phyloP scores from a whole-genome alignment of 1,140 invertebrate species.

The Drosophila hydei region DNA sequence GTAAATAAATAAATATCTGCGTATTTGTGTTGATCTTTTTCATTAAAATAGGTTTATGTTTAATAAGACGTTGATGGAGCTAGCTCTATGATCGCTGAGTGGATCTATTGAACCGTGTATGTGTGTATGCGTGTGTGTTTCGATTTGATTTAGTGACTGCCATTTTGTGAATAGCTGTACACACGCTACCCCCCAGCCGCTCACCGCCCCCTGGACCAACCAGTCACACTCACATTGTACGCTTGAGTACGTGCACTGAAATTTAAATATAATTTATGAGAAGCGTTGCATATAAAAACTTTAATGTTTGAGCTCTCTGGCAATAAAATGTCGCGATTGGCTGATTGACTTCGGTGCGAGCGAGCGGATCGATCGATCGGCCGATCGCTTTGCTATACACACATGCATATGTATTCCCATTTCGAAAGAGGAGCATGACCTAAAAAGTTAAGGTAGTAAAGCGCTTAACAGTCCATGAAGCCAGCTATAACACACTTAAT shows the following conservation, averaged over 20 bases:
- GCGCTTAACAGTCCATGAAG: constrained; percentile 15
- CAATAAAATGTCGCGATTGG: constrained; percentile 79
- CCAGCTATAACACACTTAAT: constrained; percentile 20
- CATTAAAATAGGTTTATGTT: constrained; percentile 70
- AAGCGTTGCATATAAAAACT: constrained; percentile 57
- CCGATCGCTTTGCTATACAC: constrained; percentile 34
- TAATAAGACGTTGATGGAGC: constrained; percentile 64
- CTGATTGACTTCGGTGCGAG: constrained; percentile 53
- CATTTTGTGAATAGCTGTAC: constrained; percentile 60
- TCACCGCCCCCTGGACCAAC: not conserved
- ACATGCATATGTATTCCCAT: constrained; percentile 50
- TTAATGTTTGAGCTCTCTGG: constrained; percentile 35
- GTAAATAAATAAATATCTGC: constrained; percentile 31
- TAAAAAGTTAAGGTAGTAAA: constrained; percentile 49
- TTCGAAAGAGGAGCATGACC: constrained; percentile 65
- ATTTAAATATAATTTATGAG: constrained; percentile 82
- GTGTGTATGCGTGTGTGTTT: constrained; percentile 16
- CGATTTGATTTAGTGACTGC: constrained; percentile 78
- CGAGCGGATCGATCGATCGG: constrained; percentile 26
- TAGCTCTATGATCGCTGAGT: constrained; percentile 21
- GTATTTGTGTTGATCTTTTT: constrained; percentile 54
- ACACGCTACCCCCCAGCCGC: not conserved
- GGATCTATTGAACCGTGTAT: constrained; percentile 39
- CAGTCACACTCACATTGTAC: constrained; percentile 52
- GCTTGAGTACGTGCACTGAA: constrained; percentile 72